Base-by-base conservation (phyloP, 2,888 invertebrate genomes). In the Germaria angustata region DNA sequence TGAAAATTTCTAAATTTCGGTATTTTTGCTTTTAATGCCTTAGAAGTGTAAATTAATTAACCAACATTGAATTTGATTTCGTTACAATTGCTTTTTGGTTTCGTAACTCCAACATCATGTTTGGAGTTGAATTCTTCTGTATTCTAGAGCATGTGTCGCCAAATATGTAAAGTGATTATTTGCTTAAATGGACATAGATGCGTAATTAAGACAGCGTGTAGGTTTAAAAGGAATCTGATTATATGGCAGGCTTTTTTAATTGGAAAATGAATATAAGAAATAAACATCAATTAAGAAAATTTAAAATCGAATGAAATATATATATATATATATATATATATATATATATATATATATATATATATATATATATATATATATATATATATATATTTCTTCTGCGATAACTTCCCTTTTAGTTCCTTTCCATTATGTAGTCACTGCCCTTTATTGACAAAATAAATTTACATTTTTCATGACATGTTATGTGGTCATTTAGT, bases 41-140 rank as follows among this genome's bases (percentile, higher is more conserved):
- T 51, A 49, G 7, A 71, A 71, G n/a, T 71, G 34, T 39, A 65
- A 79, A 72, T 57, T 44, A 72, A 79, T 79, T 72, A 59, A 79
- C 69, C 63, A 69, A 57, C 53, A 66, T 9, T 5, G 17, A 1
- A 24, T 39, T 7, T n/a, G 13, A 17, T 17, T n/a, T 32, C 22
- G 1, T 28, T 28, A 53, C 17, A 24, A 9, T 15, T 22, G 15
- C 2, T 17, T 8, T 53, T 39, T 17, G 2, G 7, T 39, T 51
- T 28, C 8, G 5, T 61, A 39, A 32, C 32, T 5, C 28, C 3
- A 28, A 28, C 28, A 28, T 28, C n/a, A 51, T 61, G 39, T 72
- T 59, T 39, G 24, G 9, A 61, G 24, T 39, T 28, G 39, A 44
- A 15, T 15, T 59, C n/a, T 49, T 49, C 13, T 8, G n/a, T 13